These are phyloP conservation scores for Philaethria dido DNA, from an alignment of 2,888 invertebrate species.

Conservation along the genomic window DNA sequence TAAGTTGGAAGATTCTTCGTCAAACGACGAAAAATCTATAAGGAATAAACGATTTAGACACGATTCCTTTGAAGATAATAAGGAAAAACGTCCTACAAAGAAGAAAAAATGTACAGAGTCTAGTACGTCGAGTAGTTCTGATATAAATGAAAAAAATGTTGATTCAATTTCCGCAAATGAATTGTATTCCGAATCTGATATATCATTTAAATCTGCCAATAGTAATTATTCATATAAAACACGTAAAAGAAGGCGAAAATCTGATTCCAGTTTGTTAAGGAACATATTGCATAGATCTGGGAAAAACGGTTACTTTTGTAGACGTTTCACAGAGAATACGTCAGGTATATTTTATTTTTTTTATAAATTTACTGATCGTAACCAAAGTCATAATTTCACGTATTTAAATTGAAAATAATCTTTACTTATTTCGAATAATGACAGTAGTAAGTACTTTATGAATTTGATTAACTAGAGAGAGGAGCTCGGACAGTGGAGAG, in stretches of 20 bases:
- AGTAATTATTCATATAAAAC: constrained; percentile 70
- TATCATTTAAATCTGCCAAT: constrained; percentile 72
- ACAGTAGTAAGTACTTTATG: too few species aligned
- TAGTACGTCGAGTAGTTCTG: constrained; percentile 60
- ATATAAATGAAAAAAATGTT: constrained; percentile 54
- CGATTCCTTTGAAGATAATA: constrained; percentile 61
- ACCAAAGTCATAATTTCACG: neutral
- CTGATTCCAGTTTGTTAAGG: constrained; percentile 67
- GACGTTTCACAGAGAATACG: constrained; percentile 54
- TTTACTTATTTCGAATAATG: neutral
- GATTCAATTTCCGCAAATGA: constrained; percentile 54
- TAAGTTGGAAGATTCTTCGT: constrained; percentile 55
- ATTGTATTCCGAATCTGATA: constrained; percentile 65
- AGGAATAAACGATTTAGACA: constrained; percentile 63
- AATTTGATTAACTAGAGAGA: too few species aligned
- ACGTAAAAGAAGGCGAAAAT: constrained; percentile 67
- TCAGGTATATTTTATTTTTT: constrained; percentile 54
- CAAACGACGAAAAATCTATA: constrained; percentile 57
- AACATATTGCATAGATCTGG: constrained; percentile 67
- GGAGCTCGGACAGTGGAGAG: too few species aligned
- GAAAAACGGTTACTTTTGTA: constrained; percentile 54
- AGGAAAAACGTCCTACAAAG: constrained; percentile 60
- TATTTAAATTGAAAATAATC: neutral
- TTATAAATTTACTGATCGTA: neutral
- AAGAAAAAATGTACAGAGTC: constrained; percentile 66